Evolutionary conservation across 2,797 vertebrate species (phyloP), one percentile per base, ranked within the genome.

Genomic region (Labroides dimidiatus): DNA sequence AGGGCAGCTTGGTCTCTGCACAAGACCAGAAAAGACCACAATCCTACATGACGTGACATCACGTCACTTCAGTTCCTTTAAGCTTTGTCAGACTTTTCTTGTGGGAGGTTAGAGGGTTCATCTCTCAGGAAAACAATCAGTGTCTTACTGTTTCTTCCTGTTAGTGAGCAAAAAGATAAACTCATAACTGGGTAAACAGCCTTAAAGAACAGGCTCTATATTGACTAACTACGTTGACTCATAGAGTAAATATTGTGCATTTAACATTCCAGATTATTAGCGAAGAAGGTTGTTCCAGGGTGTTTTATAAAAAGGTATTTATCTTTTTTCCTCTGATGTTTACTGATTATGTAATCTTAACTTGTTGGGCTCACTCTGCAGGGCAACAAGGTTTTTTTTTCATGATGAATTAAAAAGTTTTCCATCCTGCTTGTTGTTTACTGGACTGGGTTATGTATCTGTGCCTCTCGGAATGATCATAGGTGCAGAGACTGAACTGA

Each of bases 401-500:
- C n/a, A n/a, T n/a, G n/a, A n/a, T n/a, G n/a, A n/a, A n/a, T n/a
- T n/a, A n/a, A n/a, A n/a, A n/a, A n/a, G 45, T 14, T 56, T 20
- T 21, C 14, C 6, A 44, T 41, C 0, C 4, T 20, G 49, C 61
- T 0, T 48, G 42, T 30, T 59, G 10, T 24, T 33, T 16, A 43
- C 16, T 50, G 43, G n/a, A 17, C 20, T 42, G 42, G 27, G 52
- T 60, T 51, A 23, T 0, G 1, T 64, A 23, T 42, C 15, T 43
- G 42, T 33, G 19, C 3, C 33, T 19, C 58, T 39, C 66, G 23
- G 37, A 72, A 57, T 45, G 66, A 56, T 69, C 43, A 15, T 15
- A 69, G 67, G 64, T 68, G 49, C 56, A 0, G 52, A 61, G 66
- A 57, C 71, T 82, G 72, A 85, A 84, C 80, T 62, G 75, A 77